phyloP scores from a whole-genome alignment of 2,888 invertebrate genomes.

The Hedya salicella region DNA sequence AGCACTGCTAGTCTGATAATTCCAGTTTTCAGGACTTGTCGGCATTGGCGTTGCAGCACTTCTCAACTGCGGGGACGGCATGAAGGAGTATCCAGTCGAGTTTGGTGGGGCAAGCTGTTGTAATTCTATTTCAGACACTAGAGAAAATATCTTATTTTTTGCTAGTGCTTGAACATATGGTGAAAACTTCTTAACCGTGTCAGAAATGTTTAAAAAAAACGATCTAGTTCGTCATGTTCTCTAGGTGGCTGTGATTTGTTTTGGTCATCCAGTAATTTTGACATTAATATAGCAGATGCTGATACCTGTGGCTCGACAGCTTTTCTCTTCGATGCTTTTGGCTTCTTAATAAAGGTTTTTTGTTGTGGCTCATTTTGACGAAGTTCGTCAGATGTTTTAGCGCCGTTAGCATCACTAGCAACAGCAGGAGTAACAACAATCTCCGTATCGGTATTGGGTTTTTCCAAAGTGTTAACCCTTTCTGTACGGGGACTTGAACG shows the following conservation, averaged over 20 bases:
- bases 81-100: too few relatives aligned
- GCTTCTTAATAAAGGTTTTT: too few relatives aligned
- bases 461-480: neutral
- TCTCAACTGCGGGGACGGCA: too few relatives aligned
- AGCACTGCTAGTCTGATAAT: too few relatives aligned
- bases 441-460: neutral
- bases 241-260: neutral
- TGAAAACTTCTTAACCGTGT: slow-evolving; percentile 1
- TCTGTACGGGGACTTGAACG: too few relatives aligned
- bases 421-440: too few relatives aligned
- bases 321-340: neutral
- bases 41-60: too few relatives aligned
- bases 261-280: slow-evolving; percentile 1
- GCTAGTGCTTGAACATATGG: slow-evolving; percentile 3
- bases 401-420: too few relatives aligned
- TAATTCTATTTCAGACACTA: slow-evolving; percentile 9
- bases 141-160: slow-evolving; percentile 5
- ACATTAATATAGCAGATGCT: slow-evolving; percentile 4
- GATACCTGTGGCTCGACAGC: neutral
- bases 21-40: too few relatives aligned
- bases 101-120: slow-evolving; percentile 3
- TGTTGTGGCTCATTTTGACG: too few relatives aligned
- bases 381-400: too few relatives aligned
- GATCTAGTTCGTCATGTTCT: neutral
- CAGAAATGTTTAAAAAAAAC: slow-evolving; percentile 3